Evolutionary conservation across 2,797 vertebrate species (phyloP).

Genomic region (Malacoraja senta): DNA sequence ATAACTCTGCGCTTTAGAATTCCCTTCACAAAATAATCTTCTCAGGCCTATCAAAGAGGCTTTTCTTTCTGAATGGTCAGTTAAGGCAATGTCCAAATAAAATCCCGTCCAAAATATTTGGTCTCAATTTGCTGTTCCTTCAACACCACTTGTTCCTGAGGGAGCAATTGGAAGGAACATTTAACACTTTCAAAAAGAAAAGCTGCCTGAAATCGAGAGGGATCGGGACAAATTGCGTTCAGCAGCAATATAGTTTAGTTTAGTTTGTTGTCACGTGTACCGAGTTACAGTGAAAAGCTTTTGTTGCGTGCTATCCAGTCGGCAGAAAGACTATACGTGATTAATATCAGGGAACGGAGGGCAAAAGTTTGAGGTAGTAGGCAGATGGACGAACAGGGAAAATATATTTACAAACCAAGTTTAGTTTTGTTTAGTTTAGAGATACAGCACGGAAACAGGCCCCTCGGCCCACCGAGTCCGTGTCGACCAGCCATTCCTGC

Average conservation of each 20-base stretch:
- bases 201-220: not conserved
- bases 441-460: too few relatives aligned
- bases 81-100: not conserved
- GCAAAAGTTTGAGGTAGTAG: too few relatives aligned
- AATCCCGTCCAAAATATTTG: not conserved
- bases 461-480: too few relatives aligned
- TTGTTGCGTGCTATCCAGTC: too few relatives aligned
- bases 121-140: not conserved
- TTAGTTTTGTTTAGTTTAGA: too few relatives aligned
- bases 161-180: too few relatives aligned
- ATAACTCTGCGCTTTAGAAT: conserved; percentile 19
- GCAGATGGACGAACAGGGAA: not conserved
- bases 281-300: too few relatives aligned
- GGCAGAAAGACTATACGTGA: too few relatives aligned
- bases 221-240: not conserved
- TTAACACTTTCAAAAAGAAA: not conserved
- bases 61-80: not conserved
- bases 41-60: not conserved
- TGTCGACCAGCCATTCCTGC: too few relatives aligned
- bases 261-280: too few relatives aligned
- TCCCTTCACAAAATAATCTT: conserved; percentile 21
- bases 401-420: too few relatives aligned
- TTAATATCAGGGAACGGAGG: not conserved
- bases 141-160: not conserved
- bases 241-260: too few relatives aligned